Conservation (phyloP, 1,140 invertebrate genomes). For the Tetragonula clypearis region DNA sequence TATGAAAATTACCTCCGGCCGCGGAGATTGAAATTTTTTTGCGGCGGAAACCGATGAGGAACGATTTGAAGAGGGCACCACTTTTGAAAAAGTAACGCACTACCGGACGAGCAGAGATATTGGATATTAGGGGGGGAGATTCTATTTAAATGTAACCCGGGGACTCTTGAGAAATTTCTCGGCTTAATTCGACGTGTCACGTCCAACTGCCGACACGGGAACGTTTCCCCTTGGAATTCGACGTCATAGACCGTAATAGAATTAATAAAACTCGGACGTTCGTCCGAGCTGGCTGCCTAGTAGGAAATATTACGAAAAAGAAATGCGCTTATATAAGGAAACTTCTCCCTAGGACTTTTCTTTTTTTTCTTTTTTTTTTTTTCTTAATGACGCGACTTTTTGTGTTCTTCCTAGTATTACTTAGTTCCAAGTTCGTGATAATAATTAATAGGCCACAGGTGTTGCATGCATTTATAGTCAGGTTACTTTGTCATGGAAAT, state of each 20-base stretch:
- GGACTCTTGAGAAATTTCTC: conserved; percentile 31
- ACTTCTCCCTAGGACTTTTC: neutral
- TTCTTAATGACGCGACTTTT: neutral
- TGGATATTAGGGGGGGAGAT: conserved; percentile 11
- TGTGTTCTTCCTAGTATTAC: no score
- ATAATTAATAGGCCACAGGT: neutral
- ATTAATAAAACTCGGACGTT: conserved; percentile 31
- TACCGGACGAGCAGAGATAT: neutral
- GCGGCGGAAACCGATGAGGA: neutral
- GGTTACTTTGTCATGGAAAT: no score
- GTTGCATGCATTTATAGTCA: no score
- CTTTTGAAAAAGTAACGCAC: neutral
- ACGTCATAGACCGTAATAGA: neutral
- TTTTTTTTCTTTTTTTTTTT: no score
- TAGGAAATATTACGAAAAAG: neutral
- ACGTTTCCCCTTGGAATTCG: neutral
- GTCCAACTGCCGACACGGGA: neutral
- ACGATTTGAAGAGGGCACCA: neutral
- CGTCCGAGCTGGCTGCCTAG: neutral
- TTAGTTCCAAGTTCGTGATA: neutral
- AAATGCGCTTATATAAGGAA: neutral
- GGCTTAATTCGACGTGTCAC: conserved; percentile 41
- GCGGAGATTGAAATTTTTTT: conserved; percentile 9
- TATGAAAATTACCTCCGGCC: conserved; percentile 1
- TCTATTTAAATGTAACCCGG: conserved; percentile 10